phyloP scores from a whole-genome alignment of 2,888 invertebrate genomes.

The Axea sp. region DNA sequence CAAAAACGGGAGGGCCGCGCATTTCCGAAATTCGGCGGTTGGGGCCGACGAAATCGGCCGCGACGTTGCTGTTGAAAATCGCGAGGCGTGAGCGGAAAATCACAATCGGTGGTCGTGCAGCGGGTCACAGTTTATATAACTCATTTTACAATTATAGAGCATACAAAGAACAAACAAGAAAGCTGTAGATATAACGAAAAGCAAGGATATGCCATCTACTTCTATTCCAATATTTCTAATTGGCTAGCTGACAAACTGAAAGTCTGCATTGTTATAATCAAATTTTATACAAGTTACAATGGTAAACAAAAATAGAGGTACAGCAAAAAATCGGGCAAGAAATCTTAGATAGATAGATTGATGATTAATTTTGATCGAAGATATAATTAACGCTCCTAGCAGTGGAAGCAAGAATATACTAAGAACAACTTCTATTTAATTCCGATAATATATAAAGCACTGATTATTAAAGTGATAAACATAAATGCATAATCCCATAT shows the following conservation, averaged over 20 bases:
- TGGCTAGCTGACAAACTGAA: conserved; percentile 34
- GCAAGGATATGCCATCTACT: conserved; percentile 25
- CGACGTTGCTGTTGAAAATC: too few species aligned
- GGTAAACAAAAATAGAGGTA: conserved; percentile 30
- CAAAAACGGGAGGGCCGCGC: too few species aligned
- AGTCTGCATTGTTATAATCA: conserved; percentile 32
- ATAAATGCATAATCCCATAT: conserved; percentile 32
- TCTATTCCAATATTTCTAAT: conserved; percentile 22
- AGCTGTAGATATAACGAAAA: conserved; percentile 22
- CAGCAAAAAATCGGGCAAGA: conserved; percentile 32
- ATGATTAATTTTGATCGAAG: conserved; percentile 29
- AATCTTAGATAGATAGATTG: conserved; percentile 32
- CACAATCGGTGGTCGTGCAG: too few species aligned
- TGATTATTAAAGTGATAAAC: conserved; percentile 28
- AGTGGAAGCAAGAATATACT: conserved; percentile 37
- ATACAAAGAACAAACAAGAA: conserved; percentile 29
- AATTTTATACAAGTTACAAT: conserved; percentile 34
- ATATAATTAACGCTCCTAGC: conserved; percentile 29
- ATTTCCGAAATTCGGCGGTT: too few species aligned
- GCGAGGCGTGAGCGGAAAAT: too few species aligned
- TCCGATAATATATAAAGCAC: conserved; percentile 33
- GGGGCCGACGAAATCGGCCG: too few species aligned
- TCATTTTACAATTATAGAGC: conserved; percentile 17
- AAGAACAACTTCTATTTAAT: conserved; percentile 36
- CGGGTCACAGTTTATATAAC: too few species aligned